phyloP scores from a whole-genome alignment of 2,113 vertebrate genomes.

The Gadus chalcogrammus region DNA sequence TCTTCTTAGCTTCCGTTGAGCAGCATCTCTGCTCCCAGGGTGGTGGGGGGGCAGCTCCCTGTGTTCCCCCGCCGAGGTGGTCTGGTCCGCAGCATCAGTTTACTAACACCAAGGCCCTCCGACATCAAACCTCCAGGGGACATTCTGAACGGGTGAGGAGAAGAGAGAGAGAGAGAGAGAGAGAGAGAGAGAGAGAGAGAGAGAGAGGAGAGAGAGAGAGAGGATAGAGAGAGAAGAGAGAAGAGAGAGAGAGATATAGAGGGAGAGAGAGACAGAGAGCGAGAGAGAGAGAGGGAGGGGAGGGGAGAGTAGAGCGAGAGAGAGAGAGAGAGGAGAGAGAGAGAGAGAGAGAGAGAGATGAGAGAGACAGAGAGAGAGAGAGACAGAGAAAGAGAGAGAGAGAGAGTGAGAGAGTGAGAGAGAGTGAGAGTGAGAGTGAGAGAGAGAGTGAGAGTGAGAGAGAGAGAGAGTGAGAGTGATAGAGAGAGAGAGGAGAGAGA shows the following conservation, averaged over 20 bases:
- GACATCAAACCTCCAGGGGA: constrained; percentile 73
- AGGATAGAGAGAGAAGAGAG: no score
- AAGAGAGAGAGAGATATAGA: background rate
- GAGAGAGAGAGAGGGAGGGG: background rate
- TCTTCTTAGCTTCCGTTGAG: constrained; percentile 81
- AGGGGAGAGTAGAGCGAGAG: no score
- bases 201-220: background rate
- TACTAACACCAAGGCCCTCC: constrained; percentile 70
- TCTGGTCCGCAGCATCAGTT: constrained; percentile 81
- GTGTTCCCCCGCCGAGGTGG: constrained; percentile 75
- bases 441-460: no score
- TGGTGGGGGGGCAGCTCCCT: constrained; percentile 75
- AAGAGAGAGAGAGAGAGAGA: constrained; percentile 28
- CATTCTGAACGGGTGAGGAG: no score
- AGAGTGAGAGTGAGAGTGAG: background rate
- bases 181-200: constrained; percentile 34
- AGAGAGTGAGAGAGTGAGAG: background rate
- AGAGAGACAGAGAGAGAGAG: background rate
- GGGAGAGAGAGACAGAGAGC: background rate
- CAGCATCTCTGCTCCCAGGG: constrained; percentile 77
- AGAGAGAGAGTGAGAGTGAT: background rate
- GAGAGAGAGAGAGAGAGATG: background rate
- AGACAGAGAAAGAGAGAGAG: constrained; percentile 48
- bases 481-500: background rate
- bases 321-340: background rate